Base-by-base conservation (phyloP, 1,140 invertebrate genomes). In the Calycopis cecrops region DNA sequence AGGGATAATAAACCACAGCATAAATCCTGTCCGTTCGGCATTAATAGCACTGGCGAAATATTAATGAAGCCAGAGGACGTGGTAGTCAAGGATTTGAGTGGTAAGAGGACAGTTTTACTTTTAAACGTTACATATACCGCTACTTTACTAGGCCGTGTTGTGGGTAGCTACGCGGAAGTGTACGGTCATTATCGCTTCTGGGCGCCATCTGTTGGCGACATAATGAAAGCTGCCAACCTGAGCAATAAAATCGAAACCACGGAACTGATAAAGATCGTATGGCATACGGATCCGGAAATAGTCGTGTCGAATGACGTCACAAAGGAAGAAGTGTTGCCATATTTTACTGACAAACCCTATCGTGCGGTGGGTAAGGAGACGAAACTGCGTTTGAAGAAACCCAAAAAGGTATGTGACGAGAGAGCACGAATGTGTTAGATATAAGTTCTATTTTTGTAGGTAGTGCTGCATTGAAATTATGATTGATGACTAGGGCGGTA, bases 131-230 rank as follows among this genome's bases (percentile, higher is more conserved):
- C 50, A 0, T 79, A 72, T 35, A 18, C 48, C 9, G 65, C 77
- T 1, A 52, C 56, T 10, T 48, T 83, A n/a, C 59, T 66, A 21
- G 76, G 76, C 0, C 59, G 48, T 52, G 42, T 80, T 4, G 52
- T 81, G 9, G 65, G 62, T 4, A 80, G 78, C 61, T 83, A 73
- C 48, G 66, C 66, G 16, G 44, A 63, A 12, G 7, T 66, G 7
- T 81, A 78, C 34, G 79, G 77, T 0, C 73, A 73, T 61, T 76
- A 83, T 62, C 77, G 78, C 60, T 80, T 76, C 57, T 83, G 61
- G 50, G 63, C 77, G 7, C 77, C 76, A 17, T 38, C 53, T n/a
- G 55, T 79, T 7, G 33, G 48, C n/a, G 63, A 70, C 53, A 75
- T 83, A 16, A 76, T 83, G 77, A 73, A 67, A 63, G 69, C 68